Percentiles rank a stretch among this genome's conserved stretches.
Evolutionary conservation across 2,113 vertebrate species (phyloP).

Genomic region (Microcebus griseorufus): DNA sequence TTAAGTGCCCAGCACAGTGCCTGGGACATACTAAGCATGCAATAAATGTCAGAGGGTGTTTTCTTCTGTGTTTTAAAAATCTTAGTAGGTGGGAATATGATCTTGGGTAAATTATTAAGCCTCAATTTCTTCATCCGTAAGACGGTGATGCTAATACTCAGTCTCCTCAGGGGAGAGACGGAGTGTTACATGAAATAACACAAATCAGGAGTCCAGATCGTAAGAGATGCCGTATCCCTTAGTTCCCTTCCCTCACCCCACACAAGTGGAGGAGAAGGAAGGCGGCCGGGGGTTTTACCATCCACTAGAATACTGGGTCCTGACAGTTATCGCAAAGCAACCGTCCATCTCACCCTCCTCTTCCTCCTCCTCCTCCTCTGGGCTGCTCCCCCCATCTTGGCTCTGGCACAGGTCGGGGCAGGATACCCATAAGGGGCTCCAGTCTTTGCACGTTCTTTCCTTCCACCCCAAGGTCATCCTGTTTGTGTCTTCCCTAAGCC

Average conservation of each 20-base stretch:
- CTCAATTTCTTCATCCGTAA: neutral
- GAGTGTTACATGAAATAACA: accelerated
- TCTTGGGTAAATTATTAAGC: neutral
- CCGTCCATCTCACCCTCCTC: neutral
- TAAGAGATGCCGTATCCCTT: accelerated
- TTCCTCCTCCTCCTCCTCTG: too few species aligned
- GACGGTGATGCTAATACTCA: neutral
- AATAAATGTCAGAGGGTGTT: accelerated
- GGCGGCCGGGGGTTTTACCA: accelerated
- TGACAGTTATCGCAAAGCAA: accelerated
- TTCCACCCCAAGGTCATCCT: neutral
- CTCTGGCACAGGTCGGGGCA: neutral
- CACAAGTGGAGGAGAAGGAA: accelerated
- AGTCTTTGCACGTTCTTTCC: neutral
- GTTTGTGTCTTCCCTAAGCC: neutral
- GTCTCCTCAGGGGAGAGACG: neutral
- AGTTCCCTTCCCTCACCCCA: neutral
- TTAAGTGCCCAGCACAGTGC: neutral
- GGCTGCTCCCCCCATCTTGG: accelerated
- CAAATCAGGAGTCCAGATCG: accelerated
- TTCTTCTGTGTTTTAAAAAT: neutral
- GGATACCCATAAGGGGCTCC: neutral
- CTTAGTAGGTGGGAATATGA: neutral
- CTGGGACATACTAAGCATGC: accelerated
- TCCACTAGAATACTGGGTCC: too few species aligned